These are phyloP conservation scores for Bhutanitis thaidina DNA, from an alignment of 2,888 invertebrate genomes.

Conservation along the genomic window DNA sequence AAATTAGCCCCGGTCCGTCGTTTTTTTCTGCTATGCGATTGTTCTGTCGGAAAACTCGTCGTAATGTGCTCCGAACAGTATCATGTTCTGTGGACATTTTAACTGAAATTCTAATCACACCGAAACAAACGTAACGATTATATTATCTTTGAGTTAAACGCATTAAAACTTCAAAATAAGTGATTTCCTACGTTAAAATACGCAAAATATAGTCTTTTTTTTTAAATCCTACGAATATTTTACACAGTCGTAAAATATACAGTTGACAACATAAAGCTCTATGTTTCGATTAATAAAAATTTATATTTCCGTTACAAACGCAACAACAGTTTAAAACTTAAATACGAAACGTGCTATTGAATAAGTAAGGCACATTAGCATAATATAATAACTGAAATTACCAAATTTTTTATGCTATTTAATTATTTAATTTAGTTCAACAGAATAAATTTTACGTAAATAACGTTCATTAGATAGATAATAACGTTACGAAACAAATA, in stretches of 20 bases:
- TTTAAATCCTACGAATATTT: too few species aligned
- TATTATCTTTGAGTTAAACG: too few species aligned
- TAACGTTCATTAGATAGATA: background rate
- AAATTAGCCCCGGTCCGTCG: too few species aligned
- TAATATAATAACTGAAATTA: background rate
- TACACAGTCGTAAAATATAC: background rate
- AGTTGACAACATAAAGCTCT: background rate
- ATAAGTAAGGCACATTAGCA: background rate
- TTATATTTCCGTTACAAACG: background rate
- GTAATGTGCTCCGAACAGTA: too few species aligned
- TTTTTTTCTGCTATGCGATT: too few species aligned
- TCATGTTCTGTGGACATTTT: too few species aligned
- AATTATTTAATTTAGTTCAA: background rate
- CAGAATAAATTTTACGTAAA: background rate
- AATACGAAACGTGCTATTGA: background rate
- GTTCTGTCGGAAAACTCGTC: too few species aligned
- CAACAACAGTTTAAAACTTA: background rate
- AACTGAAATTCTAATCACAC: too few species aligned
- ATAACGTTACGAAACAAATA: constrained; percentile 4
- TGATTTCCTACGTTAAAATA: too few species aligned
- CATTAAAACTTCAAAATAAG: too few species aligned
- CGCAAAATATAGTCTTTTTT: too few species aligned
- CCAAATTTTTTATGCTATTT: background rate
- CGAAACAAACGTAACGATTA: too few species aligned
- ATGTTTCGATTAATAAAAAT: background rate